These are phyloP conservation scores for Eremobia ochroleuca DNA, from an alignment of 2,888 invertebrate species.

Conservation along the genomic window DNA sequence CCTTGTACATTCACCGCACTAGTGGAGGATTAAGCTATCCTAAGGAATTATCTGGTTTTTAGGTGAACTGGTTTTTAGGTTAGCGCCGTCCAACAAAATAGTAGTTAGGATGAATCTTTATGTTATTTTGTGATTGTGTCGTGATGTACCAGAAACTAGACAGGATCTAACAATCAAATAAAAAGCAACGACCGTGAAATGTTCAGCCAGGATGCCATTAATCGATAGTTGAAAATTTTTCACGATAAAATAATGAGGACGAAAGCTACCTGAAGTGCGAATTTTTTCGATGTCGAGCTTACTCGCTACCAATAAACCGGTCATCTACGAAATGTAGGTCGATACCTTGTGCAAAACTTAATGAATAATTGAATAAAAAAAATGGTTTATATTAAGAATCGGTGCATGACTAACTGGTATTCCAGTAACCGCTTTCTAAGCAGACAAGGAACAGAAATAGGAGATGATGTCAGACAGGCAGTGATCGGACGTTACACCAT, in stretches of 20 bases:
- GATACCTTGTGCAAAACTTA: slow-evolving; percentile 52
- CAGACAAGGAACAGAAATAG: slow-evolving; percentile 58
- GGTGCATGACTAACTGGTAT: slow-evolving; percentile 64
- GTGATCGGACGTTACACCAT: slow-evolving; percentile 55
- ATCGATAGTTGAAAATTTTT: slow-evolving; percentile 25
- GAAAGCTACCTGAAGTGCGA: slow-evolving; percentile 39
- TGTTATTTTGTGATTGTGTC: not conserved
- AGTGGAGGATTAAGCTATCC: not conserved
- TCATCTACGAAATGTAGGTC: slow-evolving; percentile 44
- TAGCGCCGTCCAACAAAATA: not conserved
- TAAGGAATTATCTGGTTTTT: not conserved
- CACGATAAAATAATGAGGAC: slow-evolving; percentile 38
- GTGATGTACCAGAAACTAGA: not conserved
- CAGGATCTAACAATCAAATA: not conserved
- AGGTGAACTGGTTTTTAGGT: not conserved
- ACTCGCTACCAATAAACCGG: slow-evolving; percentile 40
- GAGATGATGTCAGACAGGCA: slow-evolving; percentile 60
- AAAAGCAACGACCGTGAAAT: slow-evolving; percentile 17
- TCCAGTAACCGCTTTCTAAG: slow-evolving; percentile 66
- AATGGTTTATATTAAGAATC: slow-evolving; percentile 53
- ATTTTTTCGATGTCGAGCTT: slow-evolving; percentile 30
- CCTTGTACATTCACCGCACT: too few species aligned
- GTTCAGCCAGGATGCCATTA: not conserved
- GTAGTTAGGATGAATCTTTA: not conserved
- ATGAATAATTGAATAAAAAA: slow-evolving; percentile 63